Conservation (phyloP, 2,797 vertebrate species). For the Orestias chungarensis region DNA sequence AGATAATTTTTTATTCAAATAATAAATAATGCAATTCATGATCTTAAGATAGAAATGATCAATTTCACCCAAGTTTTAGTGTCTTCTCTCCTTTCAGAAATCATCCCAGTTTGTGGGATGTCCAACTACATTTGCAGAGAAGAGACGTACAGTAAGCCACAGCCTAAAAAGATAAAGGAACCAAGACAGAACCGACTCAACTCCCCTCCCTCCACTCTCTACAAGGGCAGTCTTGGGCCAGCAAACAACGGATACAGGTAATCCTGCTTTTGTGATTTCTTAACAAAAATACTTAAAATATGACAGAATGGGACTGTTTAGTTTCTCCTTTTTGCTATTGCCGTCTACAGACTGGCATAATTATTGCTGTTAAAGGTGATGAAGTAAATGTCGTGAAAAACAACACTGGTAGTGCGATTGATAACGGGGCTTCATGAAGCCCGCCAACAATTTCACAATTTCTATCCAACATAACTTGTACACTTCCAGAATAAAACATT, state of each 20-base stretch:
- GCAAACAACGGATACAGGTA: conserved; percentile 91
- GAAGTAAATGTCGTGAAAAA: no score
- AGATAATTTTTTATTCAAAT: neutral
- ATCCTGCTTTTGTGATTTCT: conserved; percentile 42
- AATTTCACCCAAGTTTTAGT: neutral
- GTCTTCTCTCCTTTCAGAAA: conserved; percentile 80
- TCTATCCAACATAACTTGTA: neutral
- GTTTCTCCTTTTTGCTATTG: neutral
- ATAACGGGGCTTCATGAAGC: no score
- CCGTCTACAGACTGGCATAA: neutral
- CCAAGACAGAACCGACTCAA: conserved; percentile 93
- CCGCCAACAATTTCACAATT: neutral
- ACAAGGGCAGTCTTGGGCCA: conserved; percentile 86
- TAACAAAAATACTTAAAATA: neutral
- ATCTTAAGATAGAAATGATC: neutral
- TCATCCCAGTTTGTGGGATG: conserved; percentile 95
- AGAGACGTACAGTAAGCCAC: conserved; percentile 93
- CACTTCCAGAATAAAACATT: neutral
- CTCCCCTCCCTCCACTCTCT: conserved; percentile 90
- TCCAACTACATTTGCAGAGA: conserved; percentile 92
- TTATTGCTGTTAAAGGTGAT: neutral
- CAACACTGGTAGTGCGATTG: no score
- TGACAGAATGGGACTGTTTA: neutral
- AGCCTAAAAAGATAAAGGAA: conserved; percentile 93
- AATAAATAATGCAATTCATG: neutral